Percentiles rank a stretch among this genome's conserved stretches.
These are phyloP conservation scores for Acrobasis consociella DNA, from an alignment of 2,888 invertebrate genomes.

Conservation along the genomic window DNA sequence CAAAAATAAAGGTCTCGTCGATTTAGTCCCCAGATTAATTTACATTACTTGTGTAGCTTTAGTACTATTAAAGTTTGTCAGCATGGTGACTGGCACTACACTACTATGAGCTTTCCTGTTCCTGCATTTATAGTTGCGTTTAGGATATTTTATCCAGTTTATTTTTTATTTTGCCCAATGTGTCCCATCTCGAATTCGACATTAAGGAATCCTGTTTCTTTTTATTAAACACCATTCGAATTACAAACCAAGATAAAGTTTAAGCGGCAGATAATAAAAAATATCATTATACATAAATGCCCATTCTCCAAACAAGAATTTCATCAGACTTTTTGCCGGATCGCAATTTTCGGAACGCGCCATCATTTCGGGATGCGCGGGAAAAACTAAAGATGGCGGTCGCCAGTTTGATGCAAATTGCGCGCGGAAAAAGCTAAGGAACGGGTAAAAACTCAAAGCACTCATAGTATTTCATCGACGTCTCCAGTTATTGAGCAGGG, in stretches of 20 bases:
- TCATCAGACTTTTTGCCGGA: constrained; percentile 62
- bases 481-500: constrained; percentile 75
- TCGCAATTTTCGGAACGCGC: constrained; percentile 69
- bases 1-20: too few relatives aligned
- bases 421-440: constrained; percentile 62
- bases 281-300: constrained; percentile 63
- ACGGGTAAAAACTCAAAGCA: constrained; percentile 71
- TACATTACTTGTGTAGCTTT: too few relatives aligned
- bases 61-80: too few relatives aligned
- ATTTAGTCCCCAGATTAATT: too few relatives aligned
- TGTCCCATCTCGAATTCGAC: too few relatives aligned
- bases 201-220: constrained; percentile 14
- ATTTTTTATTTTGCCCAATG: too few relatives aligned
- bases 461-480: constrained; percentile 80
- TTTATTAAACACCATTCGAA: constrained; percentile 42
- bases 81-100: too few relatives aligned
- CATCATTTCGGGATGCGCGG: constrained; percentile 60
- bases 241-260: constrained; percentile 49
- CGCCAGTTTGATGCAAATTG: constrained; percentile 72
- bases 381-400: constrained; percentile 71
- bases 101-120: too few relatives aligned
- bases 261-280: constrained; percentile 40
- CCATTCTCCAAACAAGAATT: constrained; percentile 69
- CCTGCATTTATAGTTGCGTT: too few relatives aligned
- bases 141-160: too few relatives aligned